phyloP scores from a whole-genome alignment of 2,113 vertebrate genomes.

The Daboia siamensis region DNA sequence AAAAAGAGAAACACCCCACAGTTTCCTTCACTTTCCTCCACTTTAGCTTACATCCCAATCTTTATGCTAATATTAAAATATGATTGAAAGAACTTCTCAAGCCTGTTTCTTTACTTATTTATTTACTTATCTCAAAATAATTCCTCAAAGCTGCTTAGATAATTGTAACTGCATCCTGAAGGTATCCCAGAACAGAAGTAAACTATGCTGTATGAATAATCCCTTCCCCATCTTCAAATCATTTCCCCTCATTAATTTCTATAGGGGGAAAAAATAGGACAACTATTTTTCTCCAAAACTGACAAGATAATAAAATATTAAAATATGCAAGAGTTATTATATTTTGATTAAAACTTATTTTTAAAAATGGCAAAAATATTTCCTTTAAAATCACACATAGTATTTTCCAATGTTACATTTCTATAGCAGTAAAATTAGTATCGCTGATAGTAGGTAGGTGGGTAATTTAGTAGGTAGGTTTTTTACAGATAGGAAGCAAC shows the following conservation, averaged over 20 bases:
- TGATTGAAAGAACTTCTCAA: neutral
- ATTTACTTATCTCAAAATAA: neutral
- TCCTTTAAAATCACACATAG: neutral
- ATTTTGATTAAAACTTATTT: neutral
- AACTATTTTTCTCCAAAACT: neutral
- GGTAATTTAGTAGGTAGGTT: neutral
- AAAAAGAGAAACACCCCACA: slow-evolving; percentile 29
- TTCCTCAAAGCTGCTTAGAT: neutral
- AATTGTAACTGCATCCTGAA: neutral
- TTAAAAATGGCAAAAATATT: neutral
- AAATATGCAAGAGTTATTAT: neutral
- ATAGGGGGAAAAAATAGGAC: neutral
- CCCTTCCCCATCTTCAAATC: neutral
- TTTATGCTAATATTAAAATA: neutral
- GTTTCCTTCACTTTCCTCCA: neutral
- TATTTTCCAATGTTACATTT: neutral
- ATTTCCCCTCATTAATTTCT: neutral
- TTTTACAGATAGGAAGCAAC: neutral
- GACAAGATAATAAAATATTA: neutral
- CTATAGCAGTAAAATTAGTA: neutral
- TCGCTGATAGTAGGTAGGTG: neutral
- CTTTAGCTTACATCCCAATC: slow-evolving; percentile 3
- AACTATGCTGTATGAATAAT: neutral
- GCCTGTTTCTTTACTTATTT: neutral
- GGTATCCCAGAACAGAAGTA: neutral